These are phyloP conservation scores for Phrixothrix hirtus DNA, from an alignment of 2,888 invertebrate genomes.

Conservation along the genomic window DNA sequence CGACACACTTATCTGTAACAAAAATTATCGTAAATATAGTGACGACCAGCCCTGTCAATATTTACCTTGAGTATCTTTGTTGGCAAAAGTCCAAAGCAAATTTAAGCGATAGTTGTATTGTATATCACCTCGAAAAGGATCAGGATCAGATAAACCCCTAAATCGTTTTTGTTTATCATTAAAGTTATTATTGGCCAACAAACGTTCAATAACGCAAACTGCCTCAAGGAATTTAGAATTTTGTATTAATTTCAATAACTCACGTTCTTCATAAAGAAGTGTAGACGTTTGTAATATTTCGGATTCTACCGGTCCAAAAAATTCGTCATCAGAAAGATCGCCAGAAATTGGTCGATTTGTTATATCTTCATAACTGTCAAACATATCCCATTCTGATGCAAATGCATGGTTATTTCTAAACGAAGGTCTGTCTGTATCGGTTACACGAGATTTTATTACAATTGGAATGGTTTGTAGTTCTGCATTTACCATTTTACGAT, in stretches of 20 bases:
- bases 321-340: conserved; percentile 31
- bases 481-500: conserved; percentile 66
- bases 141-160: conserved; percentile 65
- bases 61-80: conserved; percentile 55
- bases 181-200: conserved; percentile 70
- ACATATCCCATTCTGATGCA: conserved; percentile 79
- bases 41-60: not conserved
- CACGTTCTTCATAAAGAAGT: conserved; percentile 45
- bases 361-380: conserved; percentile 63
- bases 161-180: conserved; percentile 70
- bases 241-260: conserved; percentile 48
- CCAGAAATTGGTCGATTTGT: conserved; percentile 35
- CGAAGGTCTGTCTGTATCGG: conserved; percentile 61
- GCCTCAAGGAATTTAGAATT: conserved; percentile 63
- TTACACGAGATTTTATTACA: conserved; percentile 67
- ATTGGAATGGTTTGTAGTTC: conserved; percentile 71
- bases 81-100: conserved; percentile 69
- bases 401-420: conserved; percentile 65
- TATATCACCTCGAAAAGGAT: conserved; percentile 66
- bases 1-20: conserved; percentile 60
- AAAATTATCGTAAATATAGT: conserved; percentile 1
- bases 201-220: conserved; percentile 68
- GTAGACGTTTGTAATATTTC: not conserved
- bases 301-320: not conserved
- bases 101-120: conserved; percentile 69